Evolutionary conservation across 2,888 invertebrate genomes (phyloP).

Genomic region (Geotrupes spiniger): DNA sequence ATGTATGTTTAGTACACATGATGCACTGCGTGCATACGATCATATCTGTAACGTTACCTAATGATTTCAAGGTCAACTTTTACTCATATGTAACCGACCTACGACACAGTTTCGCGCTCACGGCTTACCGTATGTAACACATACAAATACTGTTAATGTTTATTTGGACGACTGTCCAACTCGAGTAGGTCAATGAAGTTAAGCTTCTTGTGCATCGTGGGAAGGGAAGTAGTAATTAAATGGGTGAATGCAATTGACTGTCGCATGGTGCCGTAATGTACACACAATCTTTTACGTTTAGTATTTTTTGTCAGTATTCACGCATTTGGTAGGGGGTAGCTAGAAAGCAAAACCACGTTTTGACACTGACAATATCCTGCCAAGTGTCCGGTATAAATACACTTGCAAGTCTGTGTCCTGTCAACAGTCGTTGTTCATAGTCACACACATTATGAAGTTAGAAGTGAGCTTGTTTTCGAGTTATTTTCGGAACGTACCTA

Average conservation of each 20-base stretch:
- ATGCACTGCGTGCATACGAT: no score
- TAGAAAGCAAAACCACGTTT: slow-evolving; percentile 20
- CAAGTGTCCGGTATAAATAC: slow-evolving; percentile 20
- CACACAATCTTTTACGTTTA: slow-evolving; percentile 4
- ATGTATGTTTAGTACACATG: no score
- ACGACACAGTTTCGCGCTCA: slow-evolving; percentile 6
- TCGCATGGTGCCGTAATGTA: slow-evolving; percentile 6
- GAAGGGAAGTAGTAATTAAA: not conserved
- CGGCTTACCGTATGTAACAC: no score
- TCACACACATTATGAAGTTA: slow-evolving; percentile 18
- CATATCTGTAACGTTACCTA: no score
- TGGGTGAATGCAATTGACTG: slow-evolving; percentile 2
- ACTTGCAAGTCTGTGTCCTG: slow-evolving; percentile 9
- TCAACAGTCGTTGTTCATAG: slow-evolving; percentile 20
- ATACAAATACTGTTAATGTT: slow-evolving; percentile 3
- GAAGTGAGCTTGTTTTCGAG: slow-evolving; percentile 13
- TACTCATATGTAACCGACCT: slow-evolving; percentile 8
- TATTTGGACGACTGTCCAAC: not conserved
- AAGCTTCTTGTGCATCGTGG: slow-evolving; percentile 1
- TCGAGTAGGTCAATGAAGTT: slow-evolving; percentile 7
- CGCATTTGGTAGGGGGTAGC: slow-evolving; percentile 14
- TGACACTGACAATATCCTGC: slow-evolving; percentile 19
- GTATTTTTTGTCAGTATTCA: slow-evolving; percentile 7
- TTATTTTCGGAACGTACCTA: not conserved
- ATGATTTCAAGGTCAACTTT: slow-evolving; percentile 20